phyloP scores from a whole-genome alignment of 2,888 invertebrate genomes.

The Orthosia gracilis region DNA sequence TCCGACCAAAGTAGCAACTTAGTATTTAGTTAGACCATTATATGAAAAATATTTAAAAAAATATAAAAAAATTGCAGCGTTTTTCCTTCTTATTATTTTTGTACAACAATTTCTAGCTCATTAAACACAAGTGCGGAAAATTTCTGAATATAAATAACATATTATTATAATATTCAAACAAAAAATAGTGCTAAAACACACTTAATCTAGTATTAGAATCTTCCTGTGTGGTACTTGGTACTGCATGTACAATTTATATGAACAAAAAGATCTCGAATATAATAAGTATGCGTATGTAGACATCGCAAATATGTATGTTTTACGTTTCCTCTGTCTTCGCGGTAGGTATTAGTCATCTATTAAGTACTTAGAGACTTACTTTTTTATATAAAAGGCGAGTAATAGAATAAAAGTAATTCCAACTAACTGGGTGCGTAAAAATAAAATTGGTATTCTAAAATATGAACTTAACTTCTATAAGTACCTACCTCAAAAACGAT shows the following conservation, averaged over 20 bases:
- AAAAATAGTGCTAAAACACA: neutral
- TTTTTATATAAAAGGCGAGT: neutral
- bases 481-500: too few relatives aligned
- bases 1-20: neutral
- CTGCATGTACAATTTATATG: conserved; percentile 42
- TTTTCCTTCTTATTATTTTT: neutral
- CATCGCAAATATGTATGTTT: conserved; percentile 42
- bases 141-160: neutral
- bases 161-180: neutral
- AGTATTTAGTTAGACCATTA: neutral
- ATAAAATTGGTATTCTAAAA: too few relatives aligned
- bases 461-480: too few relatives aligned
- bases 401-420: too few relatives aligned
- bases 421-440: too few relatives aligned
- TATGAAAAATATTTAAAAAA: too few relatives aligned
- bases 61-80: neutral
- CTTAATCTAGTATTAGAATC: conserved; percentile 2
- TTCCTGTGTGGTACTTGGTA: conserved; percentile 37
- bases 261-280: conserved; percentile 22
- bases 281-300: neutral
- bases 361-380: neutral
- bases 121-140: neutral
- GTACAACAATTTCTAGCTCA: neutral
- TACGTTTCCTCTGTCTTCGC: conserved; percentile 28
- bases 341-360: conserved; percentile 14